Conservation (phyloP, 64 coral and sea anemone species). For the Montipora cactus region DNA sequence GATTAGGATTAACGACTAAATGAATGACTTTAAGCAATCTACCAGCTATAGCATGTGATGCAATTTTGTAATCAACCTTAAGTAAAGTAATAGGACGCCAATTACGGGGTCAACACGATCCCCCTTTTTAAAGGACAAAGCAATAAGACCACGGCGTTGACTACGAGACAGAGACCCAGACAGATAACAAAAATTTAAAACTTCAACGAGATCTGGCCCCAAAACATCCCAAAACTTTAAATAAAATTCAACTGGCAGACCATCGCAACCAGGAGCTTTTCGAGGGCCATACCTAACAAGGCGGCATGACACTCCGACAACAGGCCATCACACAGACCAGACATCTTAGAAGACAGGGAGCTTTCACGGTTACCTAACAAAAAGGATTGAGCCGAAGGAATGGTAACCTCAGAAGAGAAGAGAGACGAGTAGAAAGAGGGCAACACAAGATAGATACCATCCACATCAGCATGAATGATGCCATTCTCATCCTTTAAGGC, state of each 20-base stretch:
- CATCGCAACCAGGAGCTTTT: not conserved
- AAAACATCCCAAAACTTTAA: not conserved
- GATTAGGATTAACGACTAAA: not conserved
- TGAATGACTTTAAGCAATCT: not conserved
- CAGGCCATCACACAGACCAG: not conserved
- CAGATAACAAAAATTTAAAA: not conserved
- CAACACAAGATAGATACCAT: no score
- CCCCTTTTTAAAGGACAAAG: not conserved
- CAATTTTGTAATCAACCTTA: constrained; percentile 32
- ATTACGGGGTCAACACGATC: not conserved
- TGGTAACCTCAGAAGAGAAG: no score
- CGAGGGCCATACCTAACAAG: not conserved
- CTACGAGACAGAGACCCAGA: not conserved
- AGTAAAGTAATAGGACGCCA: constrained; percentile 38
- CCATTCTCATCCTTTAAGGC: no score
- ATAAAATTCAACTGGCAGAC: not conserved
- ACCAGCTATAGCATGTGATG: not conserved
- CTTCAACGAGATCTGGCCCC: not conserved
- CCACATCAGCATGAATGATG: no score
- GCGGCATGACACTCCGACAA: not conserved
- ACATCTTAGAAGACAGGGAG: not conserved
- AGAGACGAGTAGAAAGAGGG: no score
- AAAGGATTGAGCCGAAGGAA: no score
- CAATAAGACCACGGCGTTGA: not conserved
- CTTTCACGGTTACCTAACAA: no score